Base-by-base conservation (phyloP, 2,888 invertebrate species). In the Nebria brevicollis region DNA sequence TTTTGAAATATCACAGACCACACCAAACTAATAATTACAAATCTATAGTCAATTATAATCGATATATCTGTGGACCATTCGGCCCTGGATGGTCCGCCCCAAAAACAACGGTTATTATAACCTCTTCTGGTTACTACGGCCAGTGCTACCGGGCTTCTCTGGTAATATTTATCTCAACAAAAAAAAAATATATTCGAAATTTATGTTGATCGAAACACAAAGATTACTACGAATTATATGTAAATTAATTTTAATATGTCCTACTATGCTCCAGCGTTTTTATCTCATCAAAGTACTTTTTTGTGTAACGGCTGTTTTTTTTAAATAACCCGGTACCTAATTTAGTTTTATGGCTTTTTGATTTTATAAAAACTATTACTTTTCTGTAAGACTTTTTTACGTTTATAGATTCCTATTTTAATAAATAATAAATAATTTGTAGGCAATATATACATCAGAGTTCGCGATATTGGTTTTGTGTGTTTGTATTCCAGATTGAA, bases 1-100 rank as follows among this genome's bases (percentile, higher is more conserved):
- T 54, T 54, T 54, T 54, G 54, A 54, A 54, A 54, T 54, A 54
- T 54, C 54, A 54, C 54, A 54, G 54, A 54, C 54, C 54, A 54
- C 54, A 54, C 54, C 54, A 54, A 54, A 54, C 54, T 54, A 54
- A 54, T 54, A 54, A 54, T 54, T 54, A 54, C 54, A 54, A 54
- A 54, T 54, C 54, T 54, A 54, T 54, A 54, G 54, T 54, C 54
- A 54, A 54, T 54, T 54, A 54, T 54, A 54, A 54, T 54, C 54
- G 54, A 54, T 54, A 54, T 54, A 54, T 54, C 54, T 54, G 54
- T 54, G 54, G 54, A 8, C 54, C 54, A 54, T 54, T 54, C 54
- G 2, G 13, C 54, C 1, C 34, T 34, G 34, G 34, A 34, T 4
- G 34, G 34, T 34, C 54, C 54, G 54, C 54, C 54, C 54, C 54